Percentiles rank a stretch among this genome's conserved stretches.
Conservation (phyloP, 2,797 vertebrate species). For the Dermochelys coriacea region DNA sequence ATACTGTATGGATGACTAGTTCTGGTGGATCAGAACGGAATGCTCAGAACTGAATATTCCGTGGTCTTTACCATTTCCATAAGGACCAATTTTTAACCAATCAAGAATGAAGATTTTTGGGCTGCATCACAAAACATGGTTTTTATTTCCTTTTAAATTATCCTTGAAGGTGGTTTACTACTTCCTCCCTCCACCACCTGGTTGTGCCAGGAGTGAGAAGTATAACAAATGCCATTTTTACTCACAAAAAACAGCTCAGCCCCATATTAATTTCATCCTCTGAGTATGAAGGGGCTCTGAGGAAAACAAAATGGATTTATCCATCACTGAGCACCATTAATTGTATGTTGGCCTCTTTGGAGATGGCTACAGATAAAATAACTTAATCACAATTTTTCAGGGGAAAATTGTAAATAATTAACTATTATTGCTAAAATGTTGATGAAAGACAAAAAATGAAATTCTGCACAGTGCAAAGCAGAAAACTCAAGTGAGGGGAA, state of each 20-base stretch:
- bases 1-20: neutral
- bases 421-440: neutral
- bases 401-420: slow-evolving; percentile 61
- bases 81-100: accelerated
- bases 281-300: slow-evolving; percentile 22
- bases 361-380: slow-evolving; percentile 36
- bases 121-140: too few relatives aligned
- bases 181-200: neutral
- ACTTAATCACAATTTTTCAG: slow-evolving; percentile 51
- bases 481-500: neutral
- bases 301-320: slow-evolving; percentile 67
- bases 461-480: slow-evolving; percentile 23
- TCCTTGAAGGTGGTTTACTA: neutral
- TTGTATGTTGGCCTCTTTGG: slow-evolving; percentile 45
- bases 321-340: slow-evolving; percentile 55
- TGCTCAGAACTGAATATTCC: neutral
- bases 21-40: neutral
- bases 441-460: slow-evolving; percentile 42
- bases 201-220: neutral
- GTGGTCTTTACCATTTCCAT: neutral
- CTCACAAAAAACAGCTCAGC: slow-evolving; percentile 34
- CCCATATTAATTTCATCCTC: slow-evolving; percentile 57
- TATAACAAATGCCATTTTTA: slow-evolving; percentile 1
- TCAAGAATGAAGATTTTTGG: neutral
- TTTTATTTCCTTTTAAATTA: too few relatives aligned